phyloP scores from a whole-genome alignment of 2,888 invertebrate genomes.

The Callinectes sapidus region DNA sequence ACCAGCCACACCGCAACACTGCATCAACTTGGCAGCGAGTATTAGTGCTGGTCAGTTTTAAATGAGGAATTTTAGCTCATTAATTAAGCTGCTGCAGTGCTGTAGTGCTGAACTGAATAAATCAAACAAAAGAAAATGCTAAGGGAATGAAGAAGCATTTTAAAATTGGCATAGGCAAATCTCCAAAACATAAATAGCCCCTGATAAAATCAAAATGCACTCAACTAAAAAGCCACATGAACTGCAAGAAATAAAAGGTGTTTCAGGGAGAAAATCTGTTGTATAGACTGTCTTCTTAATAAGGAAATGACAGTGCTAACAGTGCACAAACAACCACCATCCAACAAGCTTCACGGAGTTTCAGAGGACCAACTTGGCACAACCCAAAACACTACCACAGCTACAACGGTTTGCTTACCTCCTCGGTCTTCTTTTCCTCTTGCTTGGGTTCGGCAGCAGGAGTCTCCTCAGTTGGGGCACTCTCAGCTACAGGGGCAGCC shows the following conservation, averaged over 20 bases:
- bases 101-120: conserved; percentile 57
- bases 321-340: conserved; percentile 45
- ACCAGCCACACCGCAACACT: conserved; percentile 63
- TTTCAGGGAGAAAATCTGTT: conserved; percentile 46
- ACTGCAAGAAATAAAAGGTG: conserved; percentile 52
- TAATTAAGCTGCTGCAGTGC: conserved; percentile 62
- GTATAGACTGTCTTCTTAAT: conserved; percentile 43
- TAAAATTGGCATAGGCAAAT: conserved; percentile 50
- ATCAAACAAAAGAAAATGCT: conserved; percentile 52
- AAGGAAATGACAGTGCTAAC: conserved; percentile 42
- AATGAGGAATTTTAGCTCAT: conserved; percentile 27
- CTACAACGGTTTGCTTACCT: conserved; percentile 42
- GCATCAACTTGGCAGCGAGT: conserved; percentile 42
- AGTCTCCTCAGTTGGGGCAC: conserved; percentile 50
- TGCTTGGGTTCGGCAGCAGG: conserved; percentile 52
- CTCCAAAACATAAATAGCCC: conserved; percentile 54
- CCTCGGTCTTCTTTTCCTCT: conserved; percentile 58
- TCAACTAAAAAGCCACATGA: conserved; percentile 65
- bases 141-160: conserved; percentile 52
- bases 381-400: neutral
- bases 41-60: conserved; percentile 45
- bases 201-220: conserved; percentile 57
- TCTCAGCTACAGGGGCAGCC: conserved; percentile 59
- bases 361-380: neutral
- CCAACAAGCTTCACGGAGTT: conserved; percentile 18